Base-by-base conservation (phyloP, 2,797 vertebrate genomes). In the Microtus agrestis region DNA sequence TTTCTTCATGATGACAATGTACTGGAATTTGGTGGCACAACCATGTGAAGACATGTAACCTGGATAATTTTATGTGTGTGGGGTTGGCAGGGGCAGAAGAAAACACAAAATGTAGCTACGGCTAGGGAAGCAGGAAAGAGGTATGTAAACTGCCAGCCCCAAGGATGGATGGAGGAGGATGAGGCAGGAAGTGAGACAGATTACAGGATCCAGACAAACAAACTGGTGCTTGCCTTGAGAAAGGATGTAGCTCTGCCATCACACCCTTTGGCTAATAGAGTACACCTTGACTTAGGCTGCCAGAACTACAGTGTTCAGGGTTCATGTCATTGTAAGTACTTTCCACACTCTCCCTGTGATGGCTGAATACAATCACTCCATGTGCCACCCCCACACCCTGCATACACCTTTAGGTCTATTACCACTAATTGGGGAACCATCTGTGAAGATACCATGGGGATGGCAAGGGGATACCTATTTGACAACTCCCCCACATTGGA, bases 311-410 rank as follows among this genome's bases (percentile, higher is more conserved):
- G 67, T 34, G 71, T 48, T 31, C 61, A 86, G 59, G 69, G 78
- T 67, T 4, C 89, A 21, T 67, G 46, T 25, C 29, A 21, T 54
- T 92, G 54, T 31, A 85, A 48, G 34, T 0, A 12, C 19, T 11
- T 73, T 51, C 71, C 15, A 48, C 9, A 31, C 37, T n/a, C 6
- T 0, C 21, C 2, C 2, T 23, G 2, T 23, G 13, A 0, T 27
- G 34, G 76, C 10, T 4, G 34, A 67, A 90, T 3, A 71, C 1
- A 71, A 27, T n/a, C 17, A 56, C 17, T 54, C 15, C 4, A 6
- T 37, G 27, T 29, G 1, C 34, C 67, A n/a, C 19, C 3, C 67
- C 23, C 8, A 21, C 56, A 59, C 2, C 21, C 21, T 59, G 56
- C 56, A 23, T 59, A 59, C 21, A 59, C 56, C 19, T 43, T 31